These are phyloP conservation scores for Lamellibrachia columna DNA, from an alignment of 2,888 invertebrate species.

Conservation along the genomic window DNA sequence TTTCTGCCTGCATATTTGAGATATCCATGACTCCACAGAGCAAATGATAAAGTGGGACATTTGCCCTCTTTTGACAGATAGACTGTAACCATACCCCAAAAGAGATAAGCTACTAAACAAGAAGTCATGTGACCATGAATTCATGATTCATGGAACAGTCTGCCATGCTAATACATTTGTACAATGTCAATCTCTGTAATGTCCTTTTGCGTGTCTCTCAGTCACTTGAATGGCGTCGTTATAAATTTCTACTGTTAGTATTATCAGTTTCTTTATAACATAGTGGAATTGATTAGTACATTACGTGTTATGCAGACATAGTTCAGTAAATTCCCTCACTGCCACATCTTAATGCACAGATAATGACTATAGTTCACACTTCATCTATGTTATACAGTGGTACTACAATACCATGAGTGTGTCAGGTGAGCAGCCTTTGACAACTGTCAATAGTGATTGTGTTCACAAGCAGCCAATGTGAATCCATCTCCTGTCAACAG, in stretches of 20 bases:
- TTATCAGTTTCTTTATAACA: no score
- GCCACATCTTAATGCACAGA: not conserved
- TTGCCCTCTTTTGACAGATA: not conserved
- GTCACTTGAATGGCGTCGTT: not conserved
- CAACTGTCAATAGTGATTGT: not conserved
- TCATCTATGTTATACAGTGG: not conserved
- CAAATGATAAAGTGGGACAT: not conserved
- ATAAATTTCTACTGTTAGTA: not conserved
- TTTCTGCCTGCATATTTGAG: not conserved
- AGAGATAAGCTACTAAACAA: not conserved
- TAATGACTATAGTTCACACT: not conserved
- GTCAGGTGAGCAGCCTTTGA: not conserved
- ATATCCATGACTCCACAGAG: not conserved
- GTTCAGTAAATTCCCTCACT: no score
- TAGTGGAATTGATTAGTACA: no score
- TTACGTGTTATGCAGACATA: no score
- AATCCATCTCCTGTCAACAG: not conserved
- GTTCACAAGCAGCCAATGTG: not conserved
- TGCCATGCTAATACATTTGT: not conserved
- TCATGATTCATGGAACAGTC: not conserved
- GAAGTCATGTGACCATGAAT: not conserved
- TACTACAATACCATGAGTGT: not conserved
- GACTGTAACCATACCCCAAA: not conserved
- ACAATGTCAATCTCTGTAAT: not conserved
- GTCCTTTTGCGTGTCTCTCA: not conserved